Evolutionary conservation across 2,113 vertebrate genomes (phyloP), one percentile per base, ranked within the genome.

Genomic region (Perca fluviatilis): DNA sequence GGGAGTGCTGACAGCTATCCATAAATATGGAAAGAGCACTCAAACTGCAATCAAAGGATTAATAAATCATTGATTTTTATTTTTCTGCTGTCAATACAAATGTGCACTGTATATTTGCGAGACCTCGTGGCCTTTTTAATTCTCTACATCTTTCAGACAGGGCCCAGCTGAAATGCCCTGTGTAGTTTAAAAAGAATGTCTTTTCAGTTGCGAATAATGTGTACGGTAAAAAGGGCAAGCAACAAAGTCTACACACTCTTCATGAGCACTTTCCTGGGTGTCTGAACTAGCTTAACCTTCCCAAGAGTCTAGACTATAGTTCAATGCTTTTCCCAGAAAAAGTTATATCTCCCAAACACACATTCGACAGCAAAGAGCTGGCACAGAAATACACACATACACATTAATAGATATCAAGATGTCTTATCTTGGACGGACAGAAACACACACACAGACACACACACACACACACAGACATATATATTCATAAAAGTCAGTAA

Each of bases 221-320:
- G n/a, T 56, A 25, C 5, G 3, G 68, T 74, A 91, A 82, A 90
- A 83, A 89, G 79, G 82, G 63, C 86, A 84, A 30, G 69, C 40
- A 77, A 77, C 66, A 71, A 74, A 79, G 74, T 83, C 78, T 70
- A 76, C 64, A 82, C 33, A 33, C 68, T 74, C 58, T 84, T 79
- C 56, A 71, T 64, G 68, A 89, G 63, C 49, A 58, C 43, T 82
- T 89, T 77, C 66, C 72, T 75, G 14, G 66, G 67, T 70, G 72
- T 86, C 74, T 87, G 81, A 90, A 89, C 82, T 82, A 72, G 83
- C 86, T 92, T 89, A 91, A 86, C 86, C 87, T 89, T 83, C 79
- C 80, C 84, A 79, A 65, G 84, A 86, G 83, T 89, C 61, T 43
- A 63, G 53, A 82, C 67, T 80, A 60, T 43, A 78, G 62, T 78